Percentiles rank a stretch among this genome's conserved stretches.
These are phyloP conservation scores for Bombus ignitus DNA, from an alignment of 1,140 invertebrate species.

Conservation along the genomic window DNA sequence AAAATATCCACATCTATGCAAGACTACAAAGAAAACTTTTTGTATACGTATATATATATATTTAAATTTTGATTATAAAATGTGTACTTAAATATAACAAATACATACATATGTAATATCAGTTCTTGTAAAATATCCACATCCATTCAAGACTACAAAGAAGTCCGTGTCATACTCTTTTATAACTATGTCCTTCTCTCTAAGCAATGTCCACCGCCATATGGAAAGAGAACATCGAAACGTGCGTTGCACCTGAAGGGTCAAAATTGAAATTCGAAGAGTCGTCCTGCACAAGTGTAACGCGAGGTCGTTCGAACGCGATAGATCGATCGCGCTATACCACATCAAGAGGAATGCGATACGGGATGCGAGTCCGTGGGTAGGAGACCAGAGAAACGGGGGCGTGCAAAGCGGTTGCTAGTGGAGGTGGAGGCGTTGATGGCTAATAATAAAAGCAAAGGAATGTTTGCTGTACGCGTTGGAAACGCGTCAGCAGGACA, in stretches of 20 bases:
- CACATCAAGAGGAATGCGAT: slow-evolving; percentile 25
- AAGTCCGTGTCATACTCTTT: too few relatives aligned
- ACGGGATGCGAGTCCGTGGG: slow-evolving; percentile 20
- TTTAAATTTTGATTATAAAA: not conserved
- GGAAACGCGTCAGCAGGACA: not conserved
- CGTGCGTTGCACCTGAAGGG: not conserved
- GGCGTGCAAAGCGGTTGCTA: not conserved
- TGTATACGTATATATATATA: too few relatives aligned
- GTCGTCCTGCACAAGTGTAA: not conserved
- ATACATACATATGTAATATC: too few relatives aligned
- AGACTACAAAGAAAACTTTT: too few relatives aligned
- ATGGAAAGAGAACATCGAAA: not conserved
- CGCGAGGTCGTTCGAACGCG: not conserved
- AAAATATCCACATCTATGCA: too few relatives aligned
- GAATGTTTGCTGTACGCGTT: slow-evolving; percentile 37
- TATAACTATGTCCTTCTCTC: not conserved
- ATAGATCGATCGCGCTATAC: slow-evolving; percentile 41
- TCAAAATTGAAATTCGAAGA: not conserved
- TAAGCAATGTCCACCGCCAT: not conserved
- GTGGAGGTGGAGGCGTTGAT: slow-evolving; percentile 7
- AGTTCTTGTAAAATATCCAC: too few relatives aligned
- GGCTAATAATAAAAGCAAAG: slow-evolving; percentile 45
- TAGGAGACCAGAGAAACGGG: not conserved
- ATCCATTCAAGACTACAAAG: too few relatives aligned
- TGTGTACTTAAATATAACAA: too few relatives aligned